These are phyloP conservation scores for Lophotriccus pileatus DNA, from an alignment of 2,797 vertebrate species.

Conservation along the genomic window DNA sequence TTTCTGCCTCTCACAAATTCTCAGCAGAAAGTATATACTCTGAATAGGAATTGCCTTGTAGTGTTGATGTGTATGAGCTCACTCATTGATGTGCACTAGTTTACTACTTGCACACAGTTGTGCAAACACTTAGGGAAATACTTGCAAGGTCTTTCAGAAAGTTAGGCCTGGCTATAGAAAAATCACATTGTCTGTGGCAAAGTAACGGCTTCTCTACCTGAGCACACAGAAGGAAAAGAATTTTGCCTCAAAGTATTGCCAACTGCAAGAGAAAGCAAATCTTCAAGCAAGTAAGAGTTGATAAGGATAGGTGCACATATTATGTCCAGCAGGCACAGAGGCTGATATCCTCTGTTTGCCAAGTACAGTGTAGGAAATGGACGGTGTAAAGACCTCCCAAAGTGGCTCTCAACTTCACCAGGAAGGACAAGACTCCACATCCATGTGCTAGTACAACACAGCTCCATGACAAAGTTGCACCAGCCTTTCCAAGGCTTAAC, in stretches of 20 bases:
- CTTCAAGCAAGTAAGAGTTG: background rate
- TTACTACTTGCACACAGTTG: background rate
- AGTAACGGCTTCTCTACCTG: background rate
- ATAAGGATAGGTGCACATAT: background rate
- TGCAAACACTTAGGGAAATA: background rate
- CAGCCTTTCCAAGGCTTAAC: background rate
- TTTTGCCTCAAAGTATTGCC: background rate
- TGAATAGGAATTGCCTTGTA: background rate
- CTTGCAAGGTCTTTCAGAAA: background rate
- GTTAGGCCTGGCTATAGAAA: background rate
- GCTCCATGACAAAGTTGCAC: background rate
- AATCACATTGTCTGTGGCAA: background rate
- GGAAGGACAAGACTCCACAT: background rate
- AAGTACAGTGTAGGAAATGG: background rate
- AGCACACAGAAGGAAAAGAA: background rate
- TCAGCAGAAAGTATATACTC: background rate
- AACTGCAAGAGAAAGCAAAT: background rate
- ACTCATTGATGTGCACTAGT: background rate
- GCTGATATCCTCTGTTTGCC: background rate
- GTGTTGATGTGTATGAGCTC: background rate
- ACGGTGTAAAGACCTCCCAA: background rate
- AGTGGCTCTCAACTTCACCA: background rate
- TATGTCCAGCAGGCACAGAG: accelerated
- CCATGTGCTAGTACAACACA: background rate
- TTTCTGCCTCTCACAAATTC: background rate